Evolutionary conservation across 2,888 invertebrate species (phyloP).

Genomic region (Glaucopsyche alexis): DNA sequence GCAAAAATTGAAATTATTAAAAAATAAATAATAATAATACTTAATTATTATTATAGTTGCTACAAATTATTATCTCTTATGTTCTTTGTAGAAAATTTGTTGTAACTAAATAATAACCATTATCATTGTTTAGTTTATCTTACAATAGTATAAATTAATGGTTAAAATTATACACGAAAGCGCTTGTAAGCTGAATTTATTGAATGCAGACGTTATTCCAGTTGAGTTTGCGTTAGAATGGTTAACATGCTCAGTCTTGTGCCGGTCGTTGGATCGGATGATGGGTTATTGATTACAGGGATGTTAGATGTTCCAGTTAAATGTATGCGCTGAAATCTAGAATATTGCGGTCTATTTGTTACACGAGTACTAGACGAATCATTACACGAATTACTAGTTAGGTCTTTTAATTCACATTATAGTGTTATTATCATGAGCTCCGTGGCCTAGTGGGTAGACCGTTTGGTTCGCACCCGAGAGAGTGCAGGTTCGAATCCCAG

Average conservation of each 20-base stretch:
- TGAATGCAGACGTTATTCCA: slow-evolving; percentile 1
- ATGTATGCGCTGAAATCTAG: neutral
- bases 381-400: too few species aligned
- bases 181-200: neutral
- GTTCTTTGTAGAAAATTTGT: too few species aligned
- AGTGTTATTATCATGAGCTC: too few species aligned
- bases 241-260: slow-evolving; percentile 12
- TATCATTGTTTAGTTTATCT: neutral
- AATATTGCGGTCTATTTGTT: neutral
- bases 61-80: too few species aligned
- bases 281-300: slow-evolving; percentile 9
- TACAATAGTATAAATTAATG: neutral
- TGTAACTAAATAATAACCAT: neutral
- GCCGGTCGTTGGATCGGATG: neutral
- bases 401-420: neutral
- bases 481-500: too few species aligned
- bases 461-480: too few species aligned
- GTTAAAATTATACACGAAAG: neutral
- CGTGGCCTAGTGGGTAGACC: too few species aligned
- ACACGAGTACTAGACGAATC: neutral
- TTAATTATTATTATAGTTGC: neutral
- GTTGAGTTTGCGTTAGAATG: neutral
- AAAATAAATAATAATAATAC: neutral
- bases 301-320: slow-evolving; percentile 2
- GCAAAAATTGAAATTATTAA: neutral